Evolutionary conservation across 2,797 vertebrate genomes (phyloP).

Genomic region (Alfaro cultratus): DNA sequence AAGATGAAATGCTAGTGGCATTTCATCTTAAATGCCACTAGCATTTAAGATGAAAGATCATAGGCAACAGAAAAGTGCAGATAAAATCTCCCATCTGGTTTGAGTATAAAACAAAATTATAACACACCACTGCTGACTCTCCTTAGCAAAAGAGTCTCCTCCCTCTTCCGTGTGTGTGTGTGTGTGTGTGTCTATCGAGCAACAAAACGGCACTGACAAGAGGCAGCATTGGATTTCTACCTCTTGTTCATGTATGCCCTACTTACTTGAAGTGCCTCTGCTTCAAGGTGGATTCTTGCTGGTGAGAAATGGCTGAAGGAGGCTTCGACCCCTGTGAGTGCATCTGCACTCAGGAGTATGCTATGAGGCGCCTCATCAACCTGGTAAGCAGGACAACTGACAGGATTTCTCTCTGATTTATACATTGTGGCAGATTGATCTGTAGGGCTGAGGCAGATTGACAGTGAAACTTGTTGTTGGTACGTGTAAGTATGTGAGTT

Average conservation of each 20-base stretch:
- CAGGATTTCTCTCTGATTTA: not conserved
- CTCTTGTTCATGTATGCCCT: constrained; percentile 22
- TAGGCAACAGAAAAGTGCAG: not conserved
- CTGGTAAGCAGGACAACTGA: constrained; percentile 86
- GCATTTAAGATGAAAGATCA: not conserved
- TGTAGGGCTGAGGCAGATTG: not conserved
- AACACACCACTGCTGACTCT: constrained; percentile 24
- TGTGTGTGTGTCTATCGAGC: constrained; percentile 12
- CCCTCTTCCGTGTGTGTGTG: constrained; percentile 37
- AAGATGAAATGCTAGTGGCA: too few species aligned
- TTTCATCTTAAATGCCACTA: not conserved
- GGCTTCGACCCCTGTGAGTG: constrained; percentile 98
- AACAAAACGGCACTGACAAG: constrained; percentile 39
- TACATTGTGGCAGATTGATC: not conserved
- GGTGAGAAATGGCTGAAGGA: constrained; percentile 92
- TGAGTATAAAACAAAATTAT: not conserved
- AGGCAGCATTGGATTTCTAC: constrained; percentile 41
- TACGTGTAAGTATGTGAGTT: not conserved
- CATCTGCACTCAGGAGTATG: constrained; percentile 94
- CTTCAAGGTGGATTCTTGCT: constrained; percentile 46
- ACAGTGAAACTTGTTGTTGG: not conserved
- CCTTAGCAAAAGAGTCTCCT: constrained; percentile 52
- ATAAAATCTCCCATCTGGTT: not conserved
- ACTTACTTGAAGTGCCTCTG: constrained; percentile 32
- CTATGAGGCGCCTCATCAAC: constrained; percentile 96